Base-by-base conservation (phyloP, 2,888 invertebrate genomes). In the Plagodis dolabraria region DNA sequence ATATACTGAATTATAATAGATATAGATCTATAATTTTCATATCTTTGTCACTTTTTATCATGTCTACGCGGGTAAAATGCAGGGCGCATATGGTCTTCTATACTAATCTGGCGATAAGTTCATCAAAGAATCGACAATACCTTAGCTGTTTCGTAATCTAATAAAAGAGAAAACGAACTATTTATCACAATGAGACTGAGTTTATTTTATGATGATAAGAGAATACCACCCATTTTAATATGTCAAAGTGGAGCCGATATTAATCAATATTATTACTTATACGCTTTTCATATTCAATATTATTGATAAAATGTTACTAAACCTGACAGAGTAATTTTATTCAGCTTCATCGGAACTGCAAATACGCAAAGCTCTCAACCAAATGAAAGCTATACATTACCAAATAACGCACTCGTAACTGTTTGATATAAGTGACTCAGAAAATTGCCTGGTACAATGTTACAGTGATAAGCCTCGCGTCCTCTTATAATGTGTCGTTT, bases 311-410 rank as follows among this genome's bases (percentile, higher is more conserved):
- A 77, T 76, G 74, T 80, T 79, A 83, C 81, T 75, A 76, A 72
- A 75, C 64, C 71, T 80, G 80, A 79, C 80, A 74, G 76, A 72
- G 82, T 83, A 82, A 86, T 83, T 87, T 86, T 84, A 87, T 87
- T 85, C 82, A 77, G 82, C 79, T 69, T 74, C 80, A 74, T 85
- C 77, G 78, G 78, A 79, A 79, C 76, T 77, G 79, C 81, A 83
- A 89, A 84, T 82, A 80, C 85, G 88, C 83, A 83, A 88, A 86
- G 90, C 91, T 91, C 90, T 91, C 90, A 91, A 87, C 84, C 82
- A 88, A 91, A 91, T 91, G 89, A 91, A 89, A 86, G 71, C 76
- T 85, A 80, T 90, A 86, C 83, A 89, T 89, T 86, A 87, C 82
- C 72, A 84, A 85, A 88, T 89, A 89, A 87, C 85, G 77, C 80